Base-by-base conservation (phyloP, 2,113 vertebrate species). In the Notarius quadriscutis region DNA sequence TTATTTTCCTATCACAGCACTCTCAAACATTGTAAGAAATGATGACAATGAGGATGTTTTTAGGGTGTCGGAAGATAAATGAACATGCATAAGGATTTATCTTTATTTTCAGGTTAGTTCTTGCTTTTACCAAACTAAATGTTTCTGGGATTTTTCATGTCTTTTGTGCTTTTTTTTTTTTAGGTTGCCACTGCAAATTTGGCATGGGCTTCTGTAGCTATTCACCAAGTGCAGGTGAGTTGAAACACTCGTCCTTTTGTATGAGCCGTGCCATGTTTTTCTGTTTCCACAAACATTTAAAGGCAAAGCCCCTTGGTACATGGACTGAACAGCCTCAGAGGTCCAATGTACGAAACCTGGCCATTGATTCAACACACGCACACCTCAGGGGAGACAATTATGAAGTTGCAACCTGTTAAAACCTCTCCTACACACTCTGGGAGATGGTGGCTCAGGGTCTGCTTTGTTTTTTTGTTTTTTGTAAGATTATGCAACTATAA, bases 181-280 rank as follows among this genome's bases (percentile, higher is more conserved):
- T 86, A 99, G 98, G 96, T 99, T 93, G 98, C 98, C 87, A 99
- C 97, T 88, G 98, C 98, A 89, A 98, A 97, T 93, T 96, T 99
- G 90, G 97, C 98, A 11, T 99, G 98, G 98, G 97, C 97, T 63
- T 97, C 97, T 11, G 96, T 99, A 93, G 98, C 98, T 90, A 98
- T 99, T 94, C 98, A 99, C 94, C 97, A 99, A 96, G 97, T 99
- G 88, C 98, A 99, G 96, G 98, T 99, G 94, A 94, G 94, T 83
- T 4, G 12, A 79, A 48, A 27, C 67, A 10, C 80, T 53, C 57
- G 2, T 84, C 12, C 34, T 62, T n/a, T 85, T 84, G 60, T 51
- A 65, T 41, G 30, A 86, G n/a, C 30, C 15, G 57, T 22, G 67
- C 91, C 87, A 88, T 93, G 93, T 94, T 93, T 94, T 93, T 93